These are phyloP conservation scores for Cichlasoma orientale DNA, from an alignment of 2,797 vertebrate genomes.

Conservation along the genomic window DNA sequence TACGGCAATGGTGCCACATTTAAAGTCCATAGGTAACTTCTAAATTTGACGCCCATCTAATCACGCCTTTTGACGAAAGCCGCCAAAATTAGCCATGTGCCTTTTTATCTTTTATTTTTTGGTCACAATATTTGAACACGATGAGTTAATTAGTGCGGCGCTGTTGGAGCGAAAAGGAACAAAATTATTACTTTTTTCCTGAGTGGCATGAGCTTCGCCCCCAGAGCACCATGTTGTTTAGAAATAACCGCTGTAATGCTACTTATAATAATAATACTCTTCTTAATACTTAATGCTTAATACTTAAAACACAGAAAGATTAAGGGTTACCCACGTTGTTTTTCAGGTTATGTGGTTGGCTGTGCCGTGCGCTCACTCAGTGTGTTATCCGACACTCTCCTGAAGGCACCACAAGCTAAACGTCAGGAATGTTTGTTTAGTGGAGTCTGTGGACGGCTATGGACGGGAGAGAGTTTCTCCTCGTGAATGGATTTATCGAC, in stretches of 20 bases:
- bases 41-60: accelerated
- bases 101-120: not conserved
- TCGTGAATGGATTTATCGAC: conserved; percentile 53
- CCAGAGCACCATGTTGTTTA: not conserved
- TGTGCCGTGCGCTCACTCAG: accelerated
- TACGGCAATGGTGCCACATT: conserved; percentile 42
- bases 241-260: not conserved
- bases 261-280: not conserved
- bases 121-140: not conserved
- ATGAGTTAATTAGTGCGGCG: not conserved
- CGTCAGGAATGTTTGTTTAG: conserved; percentile 36
- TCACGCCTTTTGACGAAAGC: not conserved
- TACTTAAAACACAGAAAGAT: not conserved
- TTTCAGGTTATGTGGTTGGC: not conserved
- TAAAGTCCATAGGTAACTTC: not conserved
- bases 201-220: not conserved
- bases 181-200: not conserved
- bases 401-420: conserved; percentile 59
- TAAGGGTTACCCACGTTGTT: not conserved
- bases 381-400: not conserved
- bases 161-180: not conserved
- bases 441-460: conserved; percentile 37
- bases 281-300: too few relatives aligned
- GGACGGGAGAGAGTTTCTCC: conserved; percentile 37
- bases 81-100: not conserved